Base-by-base conservation (phyloP, 1,140 invertebrate genomes). In the Musca vetustissima region DNA sequence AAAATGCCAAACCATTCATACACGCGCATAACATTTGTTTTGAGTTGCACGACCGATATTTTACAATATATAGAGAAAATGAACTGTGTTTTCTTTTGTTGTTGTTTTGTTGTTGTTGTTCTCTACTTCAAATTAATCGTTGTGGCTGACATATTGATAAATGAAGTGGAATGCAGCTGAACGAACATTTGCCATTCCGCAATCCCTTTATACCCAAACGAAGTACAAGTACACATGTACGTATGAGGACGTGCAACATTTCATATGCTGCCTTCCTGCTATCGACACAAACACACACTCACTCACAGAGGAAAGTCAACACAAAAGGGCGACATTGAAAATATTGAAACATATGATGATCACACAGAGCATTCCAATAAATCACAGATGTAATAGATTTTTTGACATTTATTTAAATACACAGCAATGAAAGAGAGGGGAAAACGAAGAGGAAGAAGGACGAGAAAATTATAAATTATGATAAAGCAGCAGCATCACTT, bases 131-230 rank as follows among this genome's bases (percentile, higher is more conserved):
- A 24, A 55, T 61, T 61, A 43, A 61, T 61, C 57, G 57, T 61
- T 61, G 57, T 61, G 57, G 57, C 57, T 61, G 57, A 61, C 57
- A 61, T n/a, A 59, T 61, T 61, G 57, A 61, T 61, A 61, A 61
- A 61, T 61, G 57, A 36, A 61, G 13, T 19, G 36, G 28, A 61
- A 61, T 61, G 57, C 57, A 61, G 57, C 22, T 28, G 55, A 43
- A 43, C 36, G 36, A 43, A 8, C 36, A 11, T 43, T 43, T 43
- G 36, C 1, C n/a, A n/a, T n/a, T n/a, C n/a, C n/a, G n/a, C n/a
- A n/a, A n/a, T n/a, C n/a, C n/a, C n/a, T n/a, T n/a, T n/a, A n/a
- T n/a, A n/a, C n/a, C n/a, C n/a, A n/a, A n/a, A n/a, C n/a, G n/a
- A n/a, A n/a, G n/a, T n/a, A n/a, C n/a, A n/a, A n/a, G n/a, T n/a